Evolutionary conservation across 2,888 invertebrate genomes (phyloP).

Genomic region (Diadromus collaris): DNA sequence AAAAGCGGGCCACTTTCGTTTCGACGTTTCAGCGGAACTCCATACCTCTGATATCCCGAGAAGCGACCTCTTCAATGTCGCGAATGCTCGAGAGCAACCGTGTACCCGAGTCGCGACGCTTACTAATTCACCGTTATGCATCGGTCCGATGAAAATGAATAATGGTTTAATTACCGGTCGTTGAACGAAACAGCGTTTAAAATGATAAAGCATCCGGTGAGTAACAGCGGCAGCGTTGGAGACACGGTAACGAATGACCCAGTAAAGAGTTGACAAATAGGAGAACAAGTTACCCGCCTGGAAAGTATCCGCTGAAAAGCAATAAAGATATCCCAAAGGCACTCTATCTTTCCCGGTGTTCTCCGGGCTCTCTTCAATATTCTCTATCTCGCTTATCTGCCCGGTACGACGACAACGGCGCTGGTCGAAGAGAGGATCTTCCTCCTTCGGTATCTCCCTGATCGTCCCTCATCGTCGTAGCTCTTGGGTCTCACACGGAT

Average conservation of each 20-base stretch:
- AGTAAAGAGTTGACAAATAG: conserved; percentile 41
- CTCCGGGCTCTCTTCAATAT: background rate
- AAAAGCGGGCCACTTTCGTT: background rate
- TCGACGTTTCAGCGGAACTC: background rate
- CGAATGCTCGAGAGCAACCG: background rate
- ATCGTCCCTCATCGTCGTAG: conserved; percentile 32
- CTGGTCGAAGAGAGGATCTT: conserved; percentile 8
- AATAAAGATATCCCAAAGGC: conserved; percentile 17
- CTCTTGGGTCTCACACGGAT: conserved; percentile 50
- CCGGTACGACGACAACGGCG: background rate
- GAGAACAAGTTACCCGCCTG: conserved; percentile 18
- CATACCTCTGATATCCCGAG: background rate
- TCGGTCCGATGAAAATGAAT: conserved; percentile 18
- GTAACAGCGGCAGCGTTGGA: background rate
- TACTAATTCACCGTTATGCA: conserved; percentile 3
- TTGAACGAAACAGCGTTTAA: conserved; percentile 3
- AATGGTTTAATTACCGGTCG: conserved; percentile 25
- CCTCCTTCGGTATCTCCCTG: conserved; percentile 17
- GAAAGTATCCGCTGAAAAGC: conserved; percentile 32
- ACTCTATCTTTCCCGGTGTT: conserved; percentile 7
- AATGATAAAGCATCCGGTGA: conserved; percentile 8
- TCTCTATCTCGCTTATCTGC: conserved; percentile 14
- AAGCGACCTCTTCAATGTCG: background rate
- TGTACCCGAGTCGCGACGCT: background rate
- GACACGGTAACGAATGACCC: conserved; percentile 18